Base-by-base conservation (phyloP, 2,888 invertebrate genomes). In the Caradrina kadenii region DNA sequence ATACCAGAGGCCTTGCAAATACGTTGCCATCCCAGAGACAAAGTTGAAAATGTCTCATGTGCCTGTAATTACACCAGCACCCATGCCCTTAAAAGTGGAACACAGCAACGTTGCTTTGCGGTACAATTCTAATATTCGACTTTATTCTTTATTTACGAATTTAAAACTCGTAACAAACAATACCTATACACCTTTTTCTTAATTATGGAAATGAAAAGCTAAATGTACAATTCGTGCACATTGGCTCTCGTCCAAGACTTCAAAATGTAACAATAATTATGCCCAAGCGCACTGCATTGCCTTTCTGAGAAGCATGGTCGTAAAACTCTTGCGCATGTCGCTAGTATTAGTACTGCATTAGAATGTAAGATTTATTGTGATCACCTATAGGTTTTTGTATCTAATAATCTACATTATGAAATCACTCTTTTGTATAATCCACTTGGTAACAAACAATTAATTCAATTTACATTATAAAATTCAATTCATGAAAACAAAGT, bases 221-320 rank as follows among this genome's bases (percentile, higher is more conserved):
- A 71, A 56, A 58, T 61, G 11, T 22, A 56, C 48, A 72, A 64
- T 72, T 72, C 63, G 45, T 63, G 26, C 61, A n/a, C 50, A 42
- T 71, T 75, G 73, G 69, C 68, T 19, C 31, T 22, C 58, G 45
- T 75, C 79, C 73, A 81, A 76, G 73, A 68, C 74, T 62, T 80
- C 69, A 70, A 79, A 75, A 63, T 79, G 75, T 67, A 69, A 71
- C 79, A 67, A 72, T 72, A 50, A 79, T 69, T 71, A 71, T 72
- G 69, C 69, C 15, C 72, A 53, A 21, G 58, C 75, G 79, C 68
- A 76, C 50, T n/a, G 54, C 48, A 76, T 50, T 73, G 55, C 69
- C 75, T 71, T 77, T 76, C 80, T 68, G 52, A 65, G 80, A 79
- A 79, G 22, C 17, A 42, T 13, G 1, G 11, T 76, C 79, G 76